Conservation (phyloP, 2,888 invertebrate species). For the Meteorus colon region DNA sequence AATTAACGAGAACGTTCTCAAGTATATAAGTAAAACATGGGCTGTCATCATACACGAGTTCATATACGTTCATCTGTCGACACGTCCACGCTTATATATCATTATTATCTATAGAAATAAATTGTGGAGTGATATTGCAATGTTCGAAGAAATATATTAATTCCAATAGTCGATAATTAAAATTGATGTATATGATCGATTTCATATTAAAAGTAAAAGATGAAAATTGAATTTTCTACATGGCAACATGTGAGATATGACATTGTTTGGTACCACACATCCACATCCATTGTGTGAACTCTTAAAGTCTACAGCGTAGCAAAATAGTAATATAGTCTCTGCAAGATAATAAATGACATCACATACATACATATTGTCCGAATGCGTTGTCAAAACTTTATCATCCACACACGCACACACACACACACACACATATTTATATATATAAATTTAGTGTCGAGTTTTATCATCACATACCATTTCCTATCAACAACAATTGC, state of each 20-base stretch:
- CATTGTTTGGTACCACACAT: no score
- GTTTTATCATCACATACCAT: slow-evolving; percentile 3
- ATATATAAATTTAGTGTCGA: neutral
- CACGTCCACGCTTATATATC: neutral
- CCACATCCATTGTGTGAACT: neutral
- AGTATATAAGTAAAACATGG: slow-evolving; percentile 1
- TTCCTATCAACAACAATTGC: slow-evolving; percentile 16
- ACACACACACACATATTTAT: no score
- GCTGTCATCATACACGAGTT: neutral
- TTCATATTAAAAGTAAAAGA: no score
- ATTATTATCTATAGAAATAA: neutral
- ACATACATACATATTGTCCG: neutral
- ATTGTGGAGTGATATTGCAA: neutral
- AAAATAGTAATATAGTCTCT: neutral
- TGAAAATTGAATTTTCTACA: no score
- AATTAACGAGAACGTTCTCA: neutral
- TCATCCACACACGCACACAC: neutral
- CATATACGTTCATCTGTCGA: neutral
- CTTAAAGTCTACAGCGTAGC: neutral
- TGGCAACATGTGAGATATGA: no score
- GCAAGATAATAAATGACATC: slow-evolving; percentile 6
- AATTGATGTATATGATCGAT: no score
- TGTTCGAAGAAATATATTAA: no score
- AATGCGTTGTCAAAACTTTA: neutral
- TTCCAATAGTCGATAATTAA: no score